Evolutionary conservation across 2,113 vertebrate genomes (phyloP).

Genomic region (Sinocyclocheilus anshuiensis): DNA sequence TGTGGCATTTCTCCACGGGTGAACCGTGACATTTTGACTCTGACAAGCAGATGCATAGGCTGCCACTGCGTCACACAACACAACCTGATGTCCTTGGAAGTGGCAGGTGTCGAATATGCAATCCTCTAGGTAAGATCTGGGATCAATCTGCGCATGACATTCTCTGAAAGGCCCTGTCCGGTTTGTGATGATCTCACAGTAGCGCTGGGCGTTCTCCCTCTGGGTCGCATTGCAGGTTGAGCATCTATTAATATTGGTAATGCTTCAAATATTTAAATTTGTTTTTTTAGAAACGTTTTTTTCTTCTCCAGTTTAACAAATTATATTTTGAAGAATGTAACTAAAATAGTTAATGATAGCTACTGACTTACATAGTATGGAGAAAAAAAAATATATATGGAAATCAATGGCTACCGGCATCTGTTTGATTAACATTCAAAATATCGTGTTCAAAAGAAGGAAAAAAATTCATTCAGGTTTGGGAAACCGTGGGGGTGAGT

Average conservation of each 20-base stretch:
- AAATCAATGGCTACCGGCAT: too few relatives aligned
- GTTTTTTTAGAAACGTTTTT: background rate
- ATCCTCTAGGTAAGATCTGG: constrained; percentile 62
- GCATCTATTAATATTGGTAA: constrained; percentile 26
- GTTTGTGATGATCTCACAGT: constrained; percentile 69
- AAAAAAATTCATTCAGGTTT: too few relatives aligned
- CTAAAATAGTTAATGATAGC: too few relatives aligned
- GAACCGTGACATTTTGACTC: constrained; percentile 56
- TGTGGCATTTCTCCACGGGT: constrained; percentile 62
- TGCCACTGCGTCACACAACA: constrained; percentile 65
- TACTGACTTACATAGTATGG: too few relatives aligned
- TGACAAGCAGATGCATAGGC: constrained; percentile 69
- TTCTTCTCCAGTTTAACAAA: too few relatives aligned
- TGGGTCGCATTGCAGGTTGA: constrained; percentile 58
- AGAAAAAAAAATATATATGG: too few relatives aligned
- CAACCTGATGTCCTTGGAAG: constrained; percentile 57
- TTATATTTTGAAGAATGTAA: too few relatives aligned
- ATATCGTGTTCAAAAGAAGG: too few relatives aligned
- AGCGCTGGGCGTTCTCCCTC: constrained; percentile 46
- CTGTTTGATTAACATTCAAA: too few relatives aligned
- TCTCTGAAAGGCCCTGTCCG: constrained; percentile 65
- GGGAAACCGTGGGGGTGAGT: too few relatives aligned
- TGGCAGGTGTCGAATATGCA: constrained; percentile 70
- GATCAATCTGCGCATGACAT: constrained; percentile 63
- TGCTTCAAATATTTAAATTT: too few relatives aligned